phyloP scores from a whole-genome alignment of 2,797 vertebrate species.

The Manis crassicaudata region DNA sequence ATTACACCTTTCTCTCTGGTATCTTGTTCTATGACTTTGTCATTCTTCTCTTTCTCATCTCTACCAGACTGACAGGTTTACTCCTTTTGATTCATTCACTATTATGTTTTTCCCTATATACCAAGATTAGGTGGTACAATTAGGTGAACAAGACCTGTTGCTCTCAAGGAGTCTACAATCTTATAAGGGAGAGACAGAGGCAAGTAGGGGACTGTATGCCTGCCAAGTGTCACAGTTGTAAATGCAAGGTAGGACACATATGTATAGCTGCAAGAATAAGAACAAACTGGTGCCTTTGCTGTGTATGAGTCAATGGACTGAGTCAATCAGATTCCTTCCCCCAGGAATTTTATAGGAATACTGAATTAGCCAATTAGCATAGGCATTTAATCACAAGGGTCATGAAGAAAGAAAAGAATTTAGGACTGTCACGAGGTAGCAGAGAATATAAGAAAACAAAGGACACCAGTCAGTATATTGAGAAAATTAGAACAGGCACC shows the following conservation, averaged over 20 bases:
- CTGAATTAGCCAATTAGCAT: not conserved
- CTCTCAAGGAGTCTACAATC: not conserved
- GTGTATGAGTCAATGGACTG: not conserved
- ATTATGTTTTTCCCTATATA: not conserved
- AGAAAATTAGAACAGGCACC: not conserved
- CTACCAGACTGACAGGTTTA: not conserved
- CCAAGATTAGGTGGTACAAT: not conserved
- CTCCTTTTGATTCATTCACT: not conserved
- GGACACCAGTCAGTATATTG: not conserved
- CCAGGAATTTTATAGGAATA: conserved; percentile 19
- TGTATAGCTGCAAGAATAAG: not conserved
- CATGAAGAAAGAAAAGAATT: not conserved
- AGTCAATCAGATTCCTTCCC: not conserved
- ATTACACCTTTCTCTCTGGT: not conserved
- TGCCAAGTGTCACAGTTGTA: not conserved
- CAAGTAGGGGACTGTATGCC: not conserved
- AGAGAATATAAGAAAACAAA: not conserved
- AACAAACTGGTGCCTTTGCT: not conserved
- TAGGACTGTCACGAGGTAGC: not conserved
- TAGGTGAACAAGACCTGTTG: not conserved
- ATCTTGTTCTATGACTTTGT: not conserved
- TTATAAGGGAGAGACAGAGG: not conserved
- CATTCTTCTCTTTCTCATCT: not conserved
- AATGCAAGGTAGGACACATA: not conserved
- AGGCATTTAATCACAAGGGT: conserved; percentile 24